These are phyloP conservation scores for Helogale parvula DNA, from an alignment of 2,113 vertebrate genomes.

Conservation along the genomic window DNA sequence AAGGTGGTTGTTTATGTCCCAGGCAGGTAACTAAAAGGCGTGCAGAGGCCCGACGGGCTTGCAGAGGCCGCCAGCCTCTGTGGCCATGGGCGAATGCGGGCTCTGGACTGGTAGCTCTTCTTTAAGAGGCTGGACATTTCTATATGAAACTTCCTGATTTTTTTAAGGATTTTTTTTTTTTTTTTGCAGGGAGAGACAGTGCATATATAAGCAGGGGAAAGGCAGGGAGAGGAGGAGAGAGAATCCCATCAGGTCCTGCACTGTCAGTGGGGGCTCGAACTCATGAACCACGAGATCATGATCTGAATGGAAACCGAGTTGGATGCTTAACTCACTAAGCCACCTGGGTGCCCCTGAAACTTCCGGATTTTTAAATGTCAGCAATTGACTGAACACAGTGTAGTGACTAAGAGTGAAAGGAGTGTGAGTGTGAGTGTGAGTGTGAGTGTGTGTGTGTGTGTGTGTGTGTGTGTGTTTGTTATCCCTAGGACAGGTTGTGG, in stretches of 20 bases:
- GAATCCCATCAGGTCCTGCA: too few species aligned
- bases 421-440: neutral
- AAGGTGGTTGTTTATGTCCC: fast-evolving
- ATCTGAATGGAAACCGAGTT: too few species aligned
- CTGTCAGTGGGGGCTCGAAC: too few species aligned
- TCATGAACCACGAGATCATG: too few species aligned
- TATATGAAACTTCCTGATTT: neutral
- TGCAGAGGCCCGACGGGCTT: neutral
- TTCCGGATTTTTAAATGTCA: neutral
- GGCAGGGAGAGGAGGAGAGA: too few species aligned
- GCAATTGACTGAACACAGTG: neutral
- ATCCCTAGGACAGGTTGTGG: neutral
- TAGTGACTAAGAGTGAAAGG: neutral
- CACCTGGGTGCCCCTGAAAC: neutral
- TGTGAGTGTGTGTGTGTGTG: too few species aligned
- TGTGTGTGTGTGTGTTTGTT: neutral
- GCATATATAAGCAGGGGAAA: too few species aligned
- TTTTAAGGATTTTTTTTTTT: too few species aligned
- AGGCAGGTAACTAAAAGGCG: neutral
- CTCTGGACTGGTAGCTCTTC: neutral
- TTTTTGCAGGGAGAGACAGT: too few species aligned
- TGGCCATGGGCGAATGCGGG: fast-evolving
- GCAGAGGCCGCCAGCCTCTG: neutral
- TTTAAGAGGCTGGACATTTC: neutral
- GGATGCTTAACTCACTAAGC: too few species aligned